Percentiles rank a stretch among this genome's conserved stretches.
Evolutionary conservation across 92 coral and sea anemone genomes (phyloP).

Genomic region (Umimayanthus kanabou): DNA sequence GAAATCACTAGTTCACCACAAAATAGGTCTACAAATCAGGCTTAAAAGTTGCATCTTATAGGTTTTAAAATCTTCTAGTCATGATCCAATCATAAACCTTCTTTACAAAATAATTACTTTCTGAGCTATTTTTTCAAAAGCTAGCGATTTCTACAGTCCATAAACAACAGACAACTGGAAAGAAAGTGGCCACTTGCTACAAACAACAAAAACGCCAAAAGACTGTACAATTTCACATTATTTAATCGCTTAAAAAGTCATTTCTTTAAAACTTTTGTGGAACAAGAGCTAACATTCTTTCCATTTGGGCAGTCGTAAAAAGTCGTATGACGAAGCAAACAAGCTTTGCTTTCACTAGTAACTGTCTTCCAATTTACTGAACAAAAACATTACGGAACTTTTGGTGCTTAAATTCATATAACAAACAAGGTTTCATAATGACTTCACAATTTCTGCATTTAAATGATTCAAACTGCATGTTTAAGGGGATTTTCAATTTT

Average conservation of each 20-base stretch:
- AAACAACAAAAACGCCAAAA: background rate
- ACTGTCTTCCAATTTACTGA: background rate
- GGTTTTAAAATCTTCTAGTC: background rate
- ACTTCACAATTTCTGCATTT: background rate
- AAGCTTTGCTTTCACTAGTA: constrained; percentile 3
- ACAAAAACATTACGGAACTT: background rate
- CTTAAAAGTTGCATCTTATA: background rate
- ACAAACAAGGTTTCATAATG: background rate
- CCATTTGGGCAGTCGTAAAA: background rate
- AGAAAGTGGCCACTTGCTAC: constrained; percentile 18
- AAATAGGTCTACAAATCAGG: background rate
- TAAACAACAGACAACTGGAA: constrained; percentile 11
- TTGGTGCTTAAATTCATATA: background rate
- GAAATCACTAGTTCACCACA: background rate
- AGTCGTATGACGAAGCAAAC: constrained; percentile 28
- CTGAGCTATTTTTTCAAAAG: background rate
- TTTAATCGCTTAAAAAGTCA: background rate
- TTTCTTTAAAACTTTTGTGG: background rate
- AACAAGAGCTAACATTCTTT: constrained; percentile 26
- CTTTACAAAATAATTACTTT: too few relatives aligned
- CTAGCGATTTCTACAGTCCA: constrained; percentile 4
- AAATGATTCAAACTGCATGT: background rate
- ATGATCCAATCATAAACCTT: background rate
- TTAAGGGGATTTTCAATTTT: background rate
- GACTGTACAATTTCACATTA: background rate